phyloP scores from a whole-genome alignment of 2,888 invertebrate species.

The Brachyptera putata region DNA sequence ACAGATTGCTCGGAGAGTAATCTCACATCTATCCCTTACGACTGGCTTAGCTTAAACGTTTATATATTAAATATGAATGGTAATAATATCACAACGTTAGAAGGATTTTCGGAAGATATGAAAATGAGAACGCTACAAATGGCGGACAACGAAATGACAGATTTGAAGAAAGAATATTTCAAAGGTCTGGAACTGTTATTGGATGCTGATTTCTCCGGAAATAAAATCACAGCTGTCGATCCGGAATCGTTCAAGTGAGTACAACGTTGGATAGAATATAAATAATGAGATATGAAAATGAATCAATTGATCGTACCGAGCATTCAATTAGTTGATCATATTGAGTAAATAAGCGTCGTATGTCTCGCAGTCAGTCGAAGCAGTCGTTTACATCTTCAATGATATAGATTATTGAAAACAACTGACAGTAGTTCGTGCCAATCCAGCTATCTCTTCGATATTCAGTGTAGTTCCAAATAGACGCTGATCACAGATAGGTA shows the following conservation, averaged over 20 bases:
- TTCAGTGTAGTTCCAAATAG: no score
- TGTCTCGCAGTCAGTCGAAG: no score
- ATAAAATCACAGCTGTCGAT: constrained; percentile 59
- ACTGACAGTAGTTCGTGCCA: no score
- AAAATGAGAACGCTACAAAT: constrained; percentile 65
- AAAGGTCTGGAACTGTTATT: constrained; percentile 62
- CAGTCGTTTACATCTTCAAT: no score
- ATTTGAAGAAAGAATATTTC: constrained; percentile 58
- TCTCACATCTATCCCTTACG: constrained; percentile 63
- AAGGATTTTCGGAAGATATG: constrained; percentile 61
- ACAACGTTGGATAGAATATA: no score
- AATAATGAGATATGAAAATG: no score
- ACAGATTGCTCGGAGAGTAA: constrained; percentile 72
- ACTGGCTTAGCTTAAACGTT: constrained; percentile 60
- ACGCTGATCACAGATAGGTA: no score
- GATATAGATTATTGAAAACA: no score
- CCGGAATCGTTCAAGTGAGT: constrained; percentile 61
- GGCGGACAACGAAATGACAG: constrained; percentile 60
- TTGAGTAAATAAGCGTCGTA: no score
- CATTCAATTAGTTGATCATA: no score
- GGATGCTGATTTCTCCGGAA: constrained; percentile 65
- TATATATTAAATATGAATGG: constrained; percentile 68
- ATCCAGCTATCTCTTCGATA: no score
- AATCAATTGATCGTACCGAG: no score
- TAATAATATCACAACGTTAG: constrained; percentile 58